These are phyloP conservation scores for Drosophila oshimai DNA, from an alignment of 1,140 invertebrate genomes.

Conservation along the genomic window DNA sequence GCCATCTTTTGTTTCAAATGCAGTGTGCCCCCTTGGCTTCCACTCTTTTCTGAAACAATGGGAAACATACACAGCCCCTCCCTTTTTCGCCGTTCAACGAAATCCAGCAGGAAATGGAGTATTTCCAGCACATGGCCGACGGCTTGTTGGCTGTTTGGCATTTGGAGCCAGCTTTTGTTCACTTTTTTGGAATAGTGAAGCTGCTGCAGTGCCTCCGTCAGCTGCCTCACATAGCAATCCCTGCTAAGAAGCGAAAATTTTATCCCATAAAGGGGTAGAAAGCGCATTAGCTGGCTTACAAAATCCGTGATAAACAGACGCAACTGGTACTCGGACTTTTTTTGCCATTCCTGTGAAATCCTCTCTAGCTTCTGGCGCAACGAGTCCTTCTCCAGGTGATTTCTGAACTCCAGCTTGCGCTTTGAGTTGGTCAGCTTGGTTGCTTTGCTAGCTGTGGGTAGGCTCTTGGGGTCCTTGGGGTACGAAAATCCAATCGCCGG, in stretches of 20 bases:
- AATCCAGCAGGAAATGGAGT: constrained; percentile 47
- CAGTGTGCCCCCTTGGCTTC: not conserved
- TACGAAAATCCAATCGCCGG: constrained; percentile 33
- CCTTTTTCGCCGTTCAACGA: not conserved
- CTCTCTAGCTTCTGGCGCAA: constrained; percentile 11
- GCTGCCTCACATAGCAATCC: constrained; percentile 17
- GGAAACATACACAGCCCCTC: not conserved
- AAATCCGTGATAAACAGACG: constrained; percentile 32
- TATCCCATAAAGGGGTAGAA: constrained; percentile 13
- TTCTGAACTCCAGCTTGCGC: constrained; percentile 12
- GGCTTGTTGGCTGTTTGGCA: constrained; percentile 15
- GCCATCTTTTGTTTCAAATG: not conserved
- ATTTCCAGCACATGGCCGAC: constrained; percentile 14
- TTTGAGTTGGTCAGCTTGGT: constrained; percentile 22
- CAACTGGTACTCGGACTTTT: constrained; percentile 5
- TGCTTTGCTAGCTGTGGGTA: not conserved
- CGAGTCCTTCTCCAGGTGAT: not conserved
- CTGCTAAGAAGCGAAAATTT: not conserved
- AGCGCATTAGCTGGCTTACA: constrained; percentile 18
- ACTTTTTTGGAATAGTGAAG: constrained; percentile 32
- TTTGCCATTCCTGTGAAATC: constrained; percentile 4
- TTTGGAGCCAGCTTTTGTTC: constrained; percentile 10
- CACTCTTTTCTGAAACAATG: not conserved
- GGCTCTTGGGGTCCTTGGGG: constrained; percentile 14
- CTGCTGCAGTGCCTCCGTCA: constrained; percentile 15